Evolutionary conservation across 2,797 vertebrate species (phyloP), one percentile per base, ranked within the genome.

Genomic region (Anabacerthia variegaticeps): DNA sequence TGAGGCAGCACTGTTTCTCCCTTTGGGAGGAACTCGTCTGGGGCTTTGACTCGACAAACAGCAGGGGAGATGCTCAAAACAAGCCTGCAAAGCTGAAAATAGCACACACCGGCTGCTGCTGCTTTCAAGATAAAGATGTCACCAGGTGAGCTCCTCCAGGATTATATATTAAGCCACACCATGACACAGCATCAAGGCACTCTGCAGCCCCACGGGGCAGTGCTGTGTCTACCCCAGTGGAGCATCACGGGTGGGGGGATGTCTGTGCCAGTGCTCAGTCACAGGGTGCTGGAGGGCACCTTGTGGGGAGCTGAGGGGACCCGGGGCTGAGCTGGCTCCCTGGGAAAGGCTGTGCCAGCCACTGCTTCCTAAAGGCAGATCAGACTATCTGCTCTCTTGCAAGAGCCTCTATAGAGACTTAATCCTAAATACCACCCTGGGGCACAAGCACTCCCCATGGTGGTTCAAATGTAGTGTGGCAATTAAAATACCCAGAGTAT

Each of bases 81-180:
- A 72, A 86, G 80, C 55, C 85, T 55, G 67, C 0, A 1, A 79
- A 63, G 74, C 88, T 90, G 83, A 81, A 88, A 93, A 90, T 86
- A 94, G 74, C 69, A 75, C 30, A 85, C 36, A 5, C 14, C 0
- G 6, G 49, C 78, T 63, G 82, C 89, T 76, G 79, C 75, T 69
- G 56, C 85, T 90, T 62, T 46, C 85, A 7, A 79, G 90, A 90
- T 90, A 86, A 68, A 92, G 88, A 59, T 81, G 74, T 88, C 71
- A 86, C 66, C 90, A 93, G 88, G 89, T 95, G 92, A 92, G 85
- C 75, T 85, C 51, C 58, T 91, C 78, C 30, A 68, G 79, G 51
- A 48, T 84, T 58, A 58, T 43, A 13, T 37, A 72, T 77, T 74
- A 72, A 77, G 69, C 51, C 51, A 54, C 26, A 12, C 51, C 27